A percentile compares a stretch with the other conserved stretches of the same genome.
Evolutionary conservation across 2,888 invertebrate genomes (phyloP).

Genomic region (Drosophila longiperda): DNA sequence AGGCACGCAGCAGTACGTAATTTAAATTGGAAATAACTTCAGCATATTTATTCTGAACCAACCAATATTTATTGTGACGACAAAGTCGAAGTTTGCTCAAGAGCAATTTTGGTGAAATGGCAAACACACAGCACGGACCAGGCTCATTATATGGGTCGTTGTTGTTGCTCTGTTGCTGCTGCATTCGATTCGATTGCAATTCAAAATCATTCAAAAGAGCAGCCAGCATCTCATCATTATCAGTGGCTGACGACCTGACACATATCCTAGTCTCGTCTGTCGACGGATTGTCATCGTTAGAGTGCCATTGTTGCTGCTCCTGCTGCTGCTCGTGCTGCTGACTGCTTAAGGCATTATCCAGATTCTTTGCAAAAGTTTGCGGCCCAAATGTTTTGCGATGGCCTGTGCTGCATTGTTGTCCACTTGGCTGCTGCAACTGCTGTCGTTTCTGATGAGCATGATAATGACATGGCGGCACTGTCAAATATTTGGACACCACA

Average conservation of each 20-base stretch:
- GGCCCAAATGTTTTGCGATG: slow-evolving; percentile 76
- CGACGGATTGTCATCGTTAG: slow-evolving; percentile 73
- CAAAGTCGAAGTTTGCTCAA: slow-evolving; percentile 84
- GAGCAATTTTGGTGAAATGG: slow-evolving; percentile 84
- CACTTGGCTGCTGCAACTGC: slow-evolving; percentile 65
- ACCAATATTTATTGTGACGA: slow-evolving; percentile 85
- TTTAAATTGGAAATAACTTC: slow-evolving; percentile 85
- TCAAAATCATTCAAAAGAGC: slow-evolving; percentile 84
- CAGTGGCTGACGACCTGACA: slow-evolving; percentile 73
- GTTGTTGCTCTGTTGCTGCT: slow-evolving; percentile 34
- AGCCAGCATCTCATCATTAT: slow-evolving; percentile 84
- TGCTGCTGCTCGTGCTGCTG: slow-evolving; percentile 52
- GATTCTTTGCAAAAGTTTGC: slow-evolving; percentile 71
- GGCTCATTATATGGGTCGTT: slow-evolving; percentile 69
- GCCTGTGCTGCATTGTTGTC: slow-evolving; percentile 70
- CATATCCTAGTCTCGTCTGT: slow-evolving; percentile 61
- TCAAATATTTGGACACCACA: slow-evolving; percentile 84
- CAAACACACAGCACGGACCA: slow-evolving; percentile 62
- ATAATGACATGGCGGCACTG: slow-evolving; percentile 78
- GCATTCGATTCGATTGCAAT: slow-evolving; percentile 81
- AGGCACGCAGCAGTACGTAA: slow-evolving; percentile 82
- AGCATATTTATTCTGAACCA: slow-evolving; percentile 85
- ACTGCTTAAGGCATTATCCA: slow-evolving; percentile 79
- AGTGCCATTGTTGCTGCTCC: slow-evolving; percentile 63
- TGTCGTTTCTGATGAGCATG: slow-evolving; percentile 73